Evolutionary conservation across 2,797 vertebrate genomes (phyloP).

Genomic region (Mustela erminea): DNA sequence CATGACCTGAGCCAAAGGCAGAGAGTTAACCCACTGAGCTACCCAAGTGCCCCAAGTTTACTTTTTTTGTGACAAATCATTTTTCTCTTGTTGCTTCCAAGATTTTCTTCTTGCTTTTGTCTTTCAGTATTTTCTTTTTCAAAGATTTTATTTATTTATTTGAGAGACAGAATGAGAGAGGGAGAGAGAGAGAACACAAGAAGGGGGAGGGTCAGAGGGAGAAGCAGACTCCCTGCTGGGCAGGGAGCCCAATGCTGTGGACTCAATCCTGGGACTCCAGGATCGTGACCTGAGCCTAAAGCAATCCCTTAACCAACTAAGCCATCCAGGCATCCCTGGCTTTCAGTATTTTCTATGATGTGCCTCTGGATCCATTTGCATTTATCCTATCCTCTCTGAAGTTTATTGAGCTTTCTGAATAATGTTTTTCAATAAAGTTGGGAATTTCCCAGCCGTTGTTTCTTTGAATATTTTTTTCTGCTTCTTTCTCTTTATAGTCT

Average conservation of each 20-base stretch:
- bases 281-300: no score
- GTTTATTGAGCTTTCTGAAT: neutral
- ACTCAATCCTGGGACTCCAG: no score
- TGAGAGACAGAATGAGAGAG: no score
- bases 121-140: neutral
- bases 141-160: no score
- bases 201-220: no score
- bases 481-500: neutral
- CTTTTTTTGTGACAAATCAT: neutral
- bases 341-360: neutral
- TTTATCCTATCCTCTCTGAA: neutral
- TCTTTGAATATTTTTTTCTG: neutral
- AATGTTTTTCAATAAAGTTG: constrained; percentile 13
- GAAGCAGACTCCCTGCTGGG: no score
- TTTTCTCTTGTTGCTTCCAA: constrained; percentile 10
- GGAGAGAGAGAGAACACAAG: no score
- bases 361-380: neutral
- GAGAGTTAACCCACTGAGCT: no score
- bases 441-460: neutral
- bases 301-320: no score
- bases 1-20: no score
- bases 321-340: neutral
- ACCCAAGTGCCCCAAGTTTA: neutral
- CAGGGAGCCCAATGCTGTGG: no score
- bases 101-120: constrained; percentile 7